These are phyloP conservation scores for Pseudolycoriella hygida DNA, from an alignment of 2,888 invertebrate genomes.

Conservation along the genomic window DNA sequence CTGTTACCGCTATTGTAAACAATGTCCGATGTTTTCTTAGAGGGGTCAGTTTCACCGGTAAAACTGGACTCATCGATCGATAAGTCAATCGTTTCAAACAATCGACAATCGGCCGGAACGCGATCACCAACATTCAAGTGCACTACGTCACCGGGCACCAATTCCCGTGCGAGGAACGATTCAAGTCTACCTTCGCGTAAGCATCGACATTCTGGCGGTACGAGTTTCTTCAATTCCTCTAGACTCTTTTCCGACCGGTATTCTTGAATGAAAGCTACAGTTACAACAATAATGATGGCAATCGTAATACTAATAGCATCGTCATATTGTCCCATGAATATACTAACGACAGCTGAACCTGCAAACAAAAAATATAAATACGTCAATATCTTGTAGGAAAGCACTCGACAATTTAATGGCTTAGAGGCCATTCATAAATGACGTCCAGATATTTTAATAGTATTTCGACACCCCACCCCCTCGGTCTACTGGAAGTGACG, in stretches of 20 bases:
- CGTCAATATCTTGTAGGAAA: too few species aligned
- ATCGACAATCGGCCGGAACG: conserved; percentile 88
- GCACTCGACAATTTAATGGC: too few species aligned
- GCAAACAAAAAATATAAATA: conserved; percentile 10
- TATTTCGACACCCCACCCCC: too few species aligned
- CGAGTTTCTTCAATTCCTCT: conserved; percentile 89
- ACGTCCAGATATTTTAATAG: too few species aligned
- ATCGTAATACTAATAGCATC: conserved; percentile 99
- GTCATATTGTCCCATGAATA: conserved; percentile 93
- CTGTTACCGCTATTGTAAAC: conserved; percentile 30
- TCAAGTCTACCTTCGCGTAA: conserved; percentile 73
- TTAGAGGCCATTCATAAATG: too few species aligned
- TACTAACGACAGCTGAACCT: conserved; percentile 83
- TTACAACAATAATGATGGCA: conserved; percentile 89
- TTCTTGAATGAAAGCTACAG: conserved; percentile 97
- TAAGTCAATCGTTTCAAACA: conserved; percentile 85
- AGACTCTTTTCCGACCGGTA: conserved; percentile 97
- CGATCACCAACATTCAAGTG: conserved; percentile 85
- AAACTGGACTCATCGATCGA: conserved; percentile 96
- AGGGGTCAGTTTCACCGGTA: conserved; percentile 96
- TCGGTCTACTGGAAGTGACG: too few species aligned
- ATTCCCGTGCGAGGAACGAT: conserved; percentile 80
- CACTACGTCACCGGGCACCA: conserved; percentile 95
- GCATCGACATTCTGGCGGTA: conserved; percentile 90
- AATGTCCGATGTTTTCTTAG: conserved; percentile 52